These are phyloP conservation scores for Campopleginae sp. DNA, from an alignment of 2,888 invertebrate species.

Conservation along the genomic window DNA sequence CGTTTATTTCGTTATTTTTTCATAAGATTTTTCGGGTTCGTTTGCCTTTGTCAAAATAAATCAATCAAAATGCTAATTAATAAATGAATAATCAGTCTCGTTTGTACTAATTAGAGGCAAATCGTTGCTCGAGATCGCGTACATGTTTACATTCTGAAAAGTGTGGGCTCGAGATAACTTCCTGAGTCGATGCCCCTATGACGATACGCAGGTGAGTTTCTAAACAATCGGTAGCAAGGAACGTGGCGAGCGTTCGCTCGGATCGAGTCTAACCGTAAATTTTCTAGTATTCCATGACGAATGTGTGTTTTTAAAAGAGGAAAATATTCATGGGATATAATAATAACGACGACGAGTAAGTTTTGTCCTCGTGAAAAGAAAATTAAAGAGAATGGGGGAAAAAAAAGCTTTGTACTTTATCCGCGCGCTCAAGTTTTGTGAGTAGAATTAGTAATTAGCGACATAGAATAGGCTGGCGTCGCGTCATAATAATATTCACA, in stretches of 20 bases:
- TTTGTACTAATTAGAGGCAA: neutral
- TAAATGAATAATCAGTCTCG: neutral
- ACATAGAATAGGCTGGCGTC: slow-evolving; percentile 15
- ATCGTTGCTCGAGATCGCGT: neutral
- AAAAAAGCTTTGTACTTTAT: neutral
- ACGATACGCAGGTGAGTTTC: neutral
- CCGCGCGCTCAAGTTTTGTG: slow-evolving; percentile 1
- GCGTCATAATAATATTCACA: slow-evolving; percentile 49
- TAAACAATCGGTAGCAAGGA: slow-evolving; percentile 40
- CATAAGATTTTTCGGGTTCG: neutral
- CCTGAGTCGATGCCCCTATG: slow-evolving; percentile 4
- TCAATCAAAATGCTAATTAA: neutral
- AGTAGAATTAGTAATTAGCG: slow-evolving; percentile 30
- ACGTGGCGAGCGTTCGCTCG: slow-evolving; percentile 40
- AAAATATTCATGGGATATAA: neutral
- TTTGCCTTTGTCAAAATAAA: neutral
- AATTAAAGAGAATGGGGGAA: neutral
- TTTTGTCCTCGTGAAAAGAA: neutral
- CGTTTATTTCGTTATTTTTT: slow-evolving; percentile 8
- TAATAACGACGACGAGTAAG: neutral
- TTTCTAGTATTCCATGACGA: neutral
- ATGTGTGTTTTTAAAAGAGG: neutral
- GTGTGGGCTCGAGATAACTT: neutral
- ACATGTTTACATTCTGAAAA: neutral
- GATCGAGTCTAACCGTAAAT: slow-evolving; percentile 44